A percentile compares a stretch with the other conserved stretches of the same genome.
Evolutionary conservation across 2,113 vertebrate genomes (phyloP).

Genomic region (Mungos mungo): DNA sequence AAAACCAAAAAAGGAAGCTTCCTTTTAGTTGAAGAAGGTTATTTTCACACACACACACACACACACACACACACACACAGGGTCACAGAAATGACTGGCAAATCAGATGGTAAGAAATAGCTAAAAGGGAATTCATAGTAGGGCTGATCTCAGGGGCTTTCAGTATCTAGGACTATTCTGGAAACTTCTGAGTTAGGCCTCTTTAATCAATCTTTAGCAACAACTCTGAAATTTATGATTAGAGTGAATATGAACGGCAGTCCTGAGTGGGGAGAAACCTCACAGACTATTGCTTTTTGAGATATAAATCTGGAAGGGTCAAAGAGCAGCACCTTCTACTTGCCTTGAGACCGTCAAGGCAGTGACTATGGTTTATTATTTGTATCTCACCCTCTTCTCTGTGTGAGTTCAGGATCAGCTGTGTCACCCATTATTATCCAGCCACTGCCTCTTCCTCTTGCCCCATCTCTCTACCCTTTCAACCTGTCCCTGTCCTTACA

Average conservation of each 20-base stretch:
- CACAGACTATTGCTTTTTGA: neutral
- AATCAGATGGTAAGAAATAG: slow-evolving; percentile 62
- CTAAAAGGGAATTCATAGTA: neutral
- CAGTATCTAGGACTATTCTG: neutral
- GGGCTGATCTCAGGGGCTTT: neutral
- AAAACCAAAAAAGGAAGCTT: slow-evolving; percentile 70
- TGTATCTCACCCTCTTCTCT: neutral
- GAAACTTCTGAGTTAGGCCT: neutral
- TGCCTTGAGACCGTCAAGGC: neutral
- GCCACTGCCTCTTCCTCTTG: neutral
- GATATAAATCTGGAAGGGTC: neutral
- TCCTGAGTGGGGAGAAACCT: neutral
- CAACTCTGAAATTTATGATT: neutral
- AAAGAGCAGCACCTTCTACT: neutral
- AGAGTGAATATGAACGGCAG: slow-evolving; percentile 36
- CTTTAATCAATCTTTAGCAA: neutral
- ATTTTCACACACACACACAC: slow-evolving; percentile 37
- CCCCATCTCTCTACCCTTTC: neutral
- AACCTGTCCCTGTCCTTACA: neutral
- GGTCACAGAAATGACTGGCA: slow-evolving; percentile 64
- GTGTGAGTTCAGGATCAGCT: neutral
- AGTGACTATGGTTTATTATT: neutral
- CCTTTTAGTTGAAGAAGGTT: slow-evolving; percentile 67
- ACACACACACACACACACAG: neutral
- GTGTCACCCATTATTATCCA: neutral